Evolutionary conservation across 2,888 invertebrate species (phyloP).

Genomic region (Drosophila robusta): DNA sequence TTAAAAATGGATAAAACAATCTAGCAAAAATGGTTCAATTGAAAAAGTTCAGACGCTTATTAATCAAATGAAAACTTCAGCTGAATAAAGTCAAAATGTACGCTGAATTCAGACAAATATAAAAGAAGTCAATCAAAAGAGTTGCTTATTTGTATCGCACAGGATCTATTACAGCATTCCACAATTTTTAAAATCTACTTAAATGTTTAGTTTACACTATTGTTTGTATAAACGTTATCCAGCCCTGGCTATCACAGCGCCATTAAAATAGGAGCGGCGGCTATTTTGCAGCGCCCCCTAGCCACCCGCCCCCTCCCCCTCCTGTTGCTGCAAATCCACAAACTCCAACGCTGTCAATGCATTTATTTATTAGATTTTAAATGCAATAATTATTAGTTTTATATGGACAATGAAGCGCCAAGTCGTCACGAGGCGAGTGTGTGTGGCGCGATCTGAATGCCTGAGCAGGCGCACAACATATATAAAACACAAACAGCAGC

Average conservation of each 20-base stretch:
- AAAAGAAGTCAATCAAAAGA: neutral
- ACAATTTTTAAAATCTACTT: neutral
- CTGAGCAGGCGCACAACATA: slow-evolving; percentile 46
- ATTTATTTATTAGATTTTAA: slow-evolving; percentile 80
- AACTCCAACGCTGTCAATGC: slow-evolving; percentile 64
- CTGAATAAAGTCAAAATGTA: neutral
- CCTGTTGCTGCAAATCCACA: slow-evolving; percentile 5
- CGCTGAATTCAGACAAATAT: neutral
- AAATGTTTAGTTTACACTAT: neutral
- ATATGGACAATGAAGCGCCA: slow-evolving; percentile 79
- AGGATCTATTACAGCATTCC: neutral
- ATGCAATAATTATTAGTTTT: slow-evolving; percentile 80
- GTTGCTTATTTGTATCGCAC: neutral
- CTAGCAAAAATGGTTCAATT: neutral
- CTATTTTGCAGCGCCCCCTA: slow-evolving; percentile 27
- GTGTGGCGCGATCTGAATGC: slow-evolving; percentile 60
- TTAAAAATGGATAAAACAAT: neutral
- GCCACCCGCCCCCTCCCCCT: slow-evolving; percentile 7
- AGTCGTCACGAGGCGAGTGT: slow-evolving; percentile 46
- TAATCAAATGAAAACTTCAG: neutral
- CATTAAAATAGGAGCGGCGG: slow-evolving; percentile 78
- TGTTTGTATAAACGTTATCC: slow-evolving; percentile 5
- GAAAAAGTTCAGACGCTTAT: neutral
- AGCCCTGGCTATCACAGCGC: slow-evolving; percentile 42
- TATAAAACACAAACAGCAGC: slow-evolving; percentile 2